These are phyloP conservation scores for Ariopsis seemanni DNA, from an alignment of 2,113 vertebrate genomes.

Conservation along the genomic window DNA sequence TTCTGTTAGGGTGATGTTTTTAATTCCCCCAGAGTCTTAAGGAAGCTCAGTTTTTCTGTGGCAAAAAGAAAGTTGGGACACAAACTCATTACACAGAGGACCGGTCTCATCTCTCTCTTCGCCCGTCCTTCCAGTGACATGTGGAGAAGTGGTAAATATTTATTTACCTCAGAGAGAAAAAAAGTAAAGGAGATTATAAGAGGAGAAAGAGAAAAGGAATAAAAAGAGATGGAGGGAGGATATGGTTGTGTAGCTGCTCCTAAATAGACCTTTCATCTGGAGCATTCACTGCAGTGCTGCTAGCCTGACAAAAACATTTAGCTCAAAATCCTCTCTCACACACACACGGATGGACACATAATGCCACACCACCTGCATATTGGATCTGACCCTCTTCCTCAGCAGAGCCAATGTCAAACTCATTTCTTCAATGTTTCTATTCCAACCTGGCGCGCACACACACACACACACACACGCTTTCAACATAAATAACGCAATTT, in stretches of 20 bases:
- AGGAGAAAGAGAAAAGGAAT: not conserved
- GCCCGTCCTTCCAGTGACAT: not conserved
- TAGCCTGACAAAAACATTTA: conserved; percentile 65
- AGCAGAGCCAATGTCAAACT: conserved; percentile 69
- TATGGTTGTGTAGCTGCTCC: conserved; percentile 49
- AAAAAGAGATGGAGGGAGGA: not conserved
- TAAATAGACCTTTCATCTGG: conserved; percentile 66
- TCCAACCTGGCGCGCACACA: conserved; percentile 33
- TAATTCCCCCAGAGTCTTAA: not conserved
- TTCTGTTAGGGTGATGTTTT: too few relatives aligned
- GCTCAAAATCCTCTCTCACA: conserved; percentile 49
- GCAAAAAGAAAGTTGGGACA: not conserved
- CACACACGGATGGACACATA: conserved; percentile 8
- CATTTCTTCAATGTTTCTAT: conserved; percentile 62
- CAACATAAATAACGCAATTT: conserved; percentile 1
- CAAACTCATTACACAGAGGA: conserved; percentile 1
- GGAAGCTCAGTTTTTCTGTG: not conserved
- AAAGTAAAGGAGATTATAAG: not conserved
- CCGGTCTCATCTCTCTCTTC: not conserved
- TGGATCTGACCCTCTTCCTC: conserved; percentile 72
- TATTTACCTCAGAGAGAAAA: conserved; percentile 13
- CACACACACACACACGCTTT: conserved; percentile 10
- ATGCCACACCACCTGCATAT: conserved; percentile 53
- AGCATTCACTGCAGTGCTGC: conserved; percentile 48
- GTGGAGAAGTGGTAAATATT: conserved; percentile 15